Base-by-base conservation (phyloP, 2,113 vertebrate species). In the Gymnarchus niloticus region DNA sequence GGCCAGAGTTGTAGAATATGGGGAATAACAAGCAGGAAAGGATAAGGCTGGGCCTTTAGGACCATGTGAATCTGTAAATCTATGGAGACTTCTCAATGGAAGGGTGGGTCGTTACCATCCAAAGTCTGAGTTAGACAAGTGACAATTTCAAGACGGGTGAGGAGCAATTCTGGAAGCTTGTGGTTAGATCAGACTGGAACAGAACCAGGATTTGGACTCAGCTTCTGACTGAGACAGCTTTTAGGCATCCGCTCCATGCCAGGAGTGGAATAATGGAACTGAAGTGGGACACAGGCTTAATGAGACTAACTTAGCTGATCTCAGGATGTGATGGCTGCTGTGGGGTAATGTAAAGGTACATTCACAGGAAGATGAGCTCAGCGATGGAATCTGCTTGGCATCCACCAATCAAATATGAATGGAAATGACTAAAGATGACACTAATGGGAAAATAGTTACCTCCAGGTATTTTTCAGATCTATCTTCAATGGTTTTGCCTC, bases 251-350 rank as follows among this genome's bases (percentile, higher is more conserved):
- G 17, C 41, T 41, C 54, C 21, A 83, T n/a, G 6, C 82, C 12
- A 83, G 33, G 51, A 83, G 33, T 25, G 41, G 81, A 33, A 83
- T 83, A 83, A 83, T 57, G 82, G 33, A 54, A 17, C 54, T 37
- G 37, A 59, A 59, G 33, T 44, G 33, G 82, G 25, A 57, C 52
- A n/a, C 52, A 57, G 82, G 21, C 2, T 37, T 83, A 33, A 83
- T 57, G 33, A 59, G 37, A 57, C 52, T 23, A 44, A 52, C 52
- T 21, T n/a, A 57, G 56, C 41, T 57, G 21, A 33, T 46, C 82
- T 83, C 52, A 83, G 6, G 23, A 25, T 28, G 6, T 59, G 37
- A 59, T 57, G 14, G 65, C 14, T 73, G 33, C 41, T 73, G 41
- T 33, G 28, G 19, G 41, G 65, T 41, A 41, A 33, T 17, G 41